Evolutionary conservation across 2,888 invertebrate genomes (phyloP).

Genomic region (Tetramorium bicarinatum): DNA sequence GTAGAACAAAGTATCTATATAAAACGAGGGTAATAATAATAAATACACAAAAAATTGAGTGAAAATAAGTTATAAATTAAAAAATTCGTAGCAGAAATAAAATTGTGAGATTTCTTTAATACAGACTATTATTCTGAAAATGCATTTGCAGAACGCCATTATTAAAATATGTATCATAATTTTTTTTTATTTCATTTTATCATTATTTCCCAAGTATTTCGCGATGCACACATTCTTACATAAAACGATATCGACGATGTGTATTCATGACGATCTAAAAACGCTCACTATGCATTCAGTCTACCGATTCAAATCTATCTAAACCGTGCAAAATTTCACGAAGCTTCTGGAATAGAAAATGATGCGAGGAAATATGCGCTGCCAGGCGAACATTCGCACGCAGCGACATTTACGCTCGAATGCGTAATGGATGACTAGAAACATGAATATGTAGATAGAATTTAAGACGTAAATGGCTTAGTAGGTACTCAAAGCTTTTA

Average conservation of each 20-base stretch:
- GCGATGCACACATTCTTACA: background rate
- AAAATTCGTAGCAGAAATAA: background rate
- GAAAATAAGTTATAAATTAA: background rate
- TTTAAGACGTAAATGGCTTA: slow-evolving; percentile 74
- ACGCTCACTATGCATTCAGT: background rate
- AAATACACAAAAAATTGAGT: background rate
- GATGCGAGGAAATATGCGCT: slow-evolving; percentile 3
- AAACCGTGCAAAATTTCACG: slow-evolving; percentile 10
- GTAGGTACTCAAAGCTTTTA: background rate
- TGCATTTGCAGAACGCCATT: background rate
- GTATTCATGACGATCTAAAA: slow-evolving; percentile 5
- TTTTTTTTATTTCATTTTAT: background rate
- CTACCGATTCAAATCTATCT: slow-evolving; percentile 24
- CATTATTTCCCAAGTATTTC: background rate
- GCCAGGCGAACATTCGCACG: background rate
- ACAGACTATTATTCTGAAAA: background rate
- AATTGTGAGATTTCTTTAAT: background rate
- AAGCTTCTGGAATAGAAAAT: slow-evolving; percentile 23
- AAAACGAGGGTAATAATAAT: slow-evolving; percentile 65
- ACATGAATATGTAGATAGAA: slow-evolving; percentile 81
- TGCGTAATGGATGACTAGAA: slow-evolving; percentile 74
- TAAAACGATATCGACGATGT: background rate
- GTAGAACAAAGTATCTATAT: slow-evolving; percentile 80
- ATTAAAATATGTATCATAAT: background rate
- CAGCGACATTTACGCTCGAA: slow-evolving; percentile 9